Conservation (phyloP, 2,888 invertebrate species). For the Sarcophaga variegata region DNA sequence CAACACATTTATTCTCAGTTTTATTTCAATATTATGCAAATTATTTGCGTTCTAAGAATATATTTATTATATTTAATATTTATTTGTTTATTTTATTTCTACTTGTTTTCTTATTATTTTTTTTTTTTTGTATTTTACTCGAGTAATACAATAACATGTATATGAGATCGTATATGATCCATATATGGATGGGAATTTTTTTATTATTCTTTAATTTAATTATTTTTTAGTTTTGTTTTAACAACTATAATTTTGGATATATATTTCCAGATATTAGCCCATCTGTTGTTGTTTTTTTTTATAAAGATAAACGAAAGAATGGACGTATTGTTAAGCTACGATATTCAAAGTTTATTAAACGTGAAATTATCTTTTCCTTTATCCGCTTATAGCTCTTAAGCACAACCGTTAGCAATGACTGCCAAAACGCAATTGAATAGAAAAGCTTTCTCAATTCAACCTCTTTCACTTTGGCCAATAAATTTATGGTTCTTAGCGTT, state of each 20-base stretch:
- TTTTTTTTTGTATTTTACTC: background rate
- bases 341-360: slow-evolving; percentile 6
- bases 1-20: slow-evolving; percentile 53
- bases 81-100: slow-evolving; percentile 31
- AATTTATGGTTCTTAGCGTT: slow-evolving; percentile 67
- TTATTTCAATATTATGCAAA: slow-evolving; percentile 61
- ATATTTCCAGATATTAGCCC: no score
- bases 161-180: slow-evolving; percentile 11
- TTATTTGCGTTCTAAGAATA: slow-evolving; percentile 61
- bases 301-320: background rate
- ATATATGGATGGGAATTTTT: slow-evolving; percentile 16
- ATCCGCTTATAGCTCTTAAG: slow-evolving; percentile 65
- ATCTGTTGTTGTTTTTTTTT: no score
- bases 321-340: background rate
- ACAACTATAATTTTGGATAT: no score
- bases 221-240: slow-evolving; percentile 13
- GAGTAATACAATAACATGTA: no score
- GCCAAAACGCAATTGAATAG: slow-evolving; percentile 78
- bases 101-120: background rate
- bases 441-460: slow-evolving; percentile 77
- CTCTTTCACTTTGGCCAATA: slow-evolving; percentile 71
- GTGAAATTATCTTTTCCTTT: slow-evolving; percentile 19
- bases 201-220: slow-evolving; percentile 11
- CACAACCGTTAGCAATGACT: slow-evolving; percentile 71
- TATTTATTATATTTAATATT: slow-evolving; percentile 34